These are phyloP conservation scores for Dromococcyx pavoninus DNA, from an alignment of 2,797 vertebrate species.

Conservation along the genomic window DNA sequence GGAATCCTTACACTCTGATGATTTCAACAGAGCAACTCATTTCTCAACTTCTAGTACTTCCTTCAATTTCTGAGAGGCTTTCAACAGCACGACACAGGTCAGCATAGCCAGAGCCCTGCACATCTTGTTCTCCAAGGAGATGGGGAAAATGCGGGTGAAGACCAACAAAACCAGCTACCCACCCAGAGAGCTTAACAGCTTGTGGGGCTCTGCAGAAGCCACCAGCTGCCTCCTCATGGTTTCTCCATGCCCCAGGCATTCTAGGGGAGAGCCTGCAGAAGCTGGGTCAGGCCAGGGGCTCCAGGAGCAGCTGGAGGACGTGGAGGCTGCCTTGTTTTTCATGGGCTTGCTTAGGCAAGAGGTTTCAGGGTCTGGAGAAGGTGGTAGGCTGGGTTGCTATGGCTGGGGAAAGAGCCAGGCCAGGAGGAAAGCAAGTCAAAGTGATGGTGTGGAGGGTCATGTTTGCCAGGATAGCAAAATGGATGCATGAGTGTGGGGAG, in stretches of 20 bases:
- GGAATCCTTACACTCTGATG: neutral
- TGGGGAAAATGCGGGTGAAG: neutral
- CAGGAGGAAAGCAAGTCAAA: neutral
- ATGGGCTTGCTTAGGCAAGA: neutral
- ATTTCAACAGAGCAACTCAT: neutral
- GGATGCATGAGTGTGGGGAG: neutral
- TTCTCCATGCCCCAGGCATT: neutral
- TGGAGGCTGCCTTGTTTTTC: neutral
- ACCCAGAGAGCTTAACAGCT: neutral
- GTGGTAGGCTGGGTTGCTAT: neutral
- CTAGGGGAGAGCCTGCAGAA: neutral
- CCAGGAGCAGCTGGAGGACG: neutral
- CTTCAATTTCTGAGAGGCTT: neutral
- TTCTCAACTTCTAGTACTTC: neutral
- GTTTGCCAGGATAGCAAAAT: neutral
- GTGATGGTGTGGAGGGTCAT: neutral
- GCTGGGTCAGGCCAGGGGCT: neutral
- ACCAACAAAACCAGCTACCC: neutral
- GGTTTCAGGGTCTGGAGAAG: neutral
- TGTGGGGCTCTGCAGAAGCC: neutral
- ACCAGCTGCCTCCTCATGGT: neutral
- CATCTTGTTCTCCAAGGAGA: neutral
- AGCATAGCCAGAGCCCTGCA: neutral
- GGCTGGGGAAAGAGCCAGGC: neutral
- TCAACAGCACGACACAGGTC: neutral